These are phyloP conservation scores for Panopea generosa DNA, from an alignment of 2,888 invertebrate species.

Conservation along the genomic window DNA sequence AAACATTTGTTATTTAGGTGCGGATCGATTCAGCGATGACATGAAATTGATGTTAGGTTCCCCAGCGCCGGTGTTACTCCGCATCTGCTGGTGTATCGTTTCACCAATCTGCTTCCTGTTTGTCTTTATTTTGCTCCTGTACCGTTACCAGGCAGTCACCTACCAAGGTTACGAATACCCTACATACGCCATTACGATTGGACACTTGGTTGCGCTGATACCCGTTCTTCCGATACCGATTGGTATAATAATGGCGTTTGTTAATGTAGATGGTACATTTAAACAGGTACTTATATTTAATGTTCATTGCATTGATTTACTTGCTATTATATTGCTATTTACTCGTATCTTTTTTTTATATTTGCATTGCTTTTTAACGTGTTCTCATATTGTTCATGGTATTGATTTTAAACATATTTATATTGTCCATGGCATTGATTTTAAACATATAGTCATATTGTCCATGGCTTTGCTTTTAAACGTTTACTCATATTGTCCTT, in stretches of 20 bases:
- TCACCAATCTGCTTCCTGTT: slow-evolving; percentile 42
- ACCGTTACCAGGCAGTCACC: slow-evolving; percentile 36
- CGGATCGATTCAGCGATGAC: slow-evolving; percentile 58
- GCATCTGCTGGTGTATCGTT: slow-evolving; percentile 57
- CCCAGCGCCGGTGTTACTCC: slow-evolving; percentile 38
- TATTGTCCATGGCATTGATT: no score
- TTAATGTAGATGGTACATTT: slow-evolving; percentile 25
- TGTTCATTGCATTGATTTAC: not conserved
- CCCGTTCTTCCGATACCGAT: slow-evolving; percentile 47
- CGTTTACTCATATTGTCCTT: no score
- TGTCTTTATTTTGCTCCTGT: slow-evolving; percentile 33
- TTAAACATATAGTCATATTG: no score
- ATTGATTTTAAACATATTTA: no score
- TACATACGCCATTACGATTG: slow-evolving; percentile 33
- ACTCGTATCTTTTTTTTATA: no score
- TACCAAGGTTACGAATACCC: slow-evolving; percentile 47
- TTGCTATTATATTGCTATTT: not conserved
- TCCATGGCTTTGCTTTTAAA: no score
- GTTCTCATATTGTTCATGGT: no score
- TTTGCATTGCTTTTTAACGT: no score
- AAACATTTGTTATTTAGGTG: slow-evolving; percentile 31
- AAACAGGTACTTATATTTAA: slow-evolving; percentile 20
- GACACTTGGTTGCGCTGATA: slow-evolving; percentile 34
- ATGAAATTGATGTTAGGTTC: slow-evolving; percentile 58
- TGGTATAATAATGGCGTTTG: slow-evolving; percentile 26